Base-by-base conservation (phyloP, 2,797 vertebrate genomes). In the Pyrrhura leucotis region DNA sequence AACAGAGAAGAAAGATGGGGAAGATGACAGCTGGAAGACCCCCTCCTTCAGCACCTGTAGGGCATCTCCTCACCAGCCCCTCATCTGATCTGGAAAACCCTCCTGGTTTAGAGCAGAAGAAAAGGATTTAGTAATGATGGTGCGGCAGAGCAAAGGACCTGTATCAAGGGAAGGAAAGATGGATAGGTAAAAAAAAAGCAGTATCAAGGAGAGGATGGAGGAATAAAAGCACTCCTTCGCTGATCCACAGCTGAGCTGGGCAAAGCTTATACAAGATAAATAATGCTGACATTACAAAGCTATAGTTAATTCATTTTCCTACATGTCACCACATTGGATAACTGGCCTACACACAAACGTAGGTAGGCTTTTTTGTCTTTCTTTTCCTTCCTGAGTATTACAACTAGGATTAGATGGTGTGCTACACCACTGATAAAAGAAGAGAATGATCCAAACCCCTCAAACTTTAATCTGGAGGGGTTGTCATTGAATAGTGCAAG, bases 221-320 rank as follows among this genome's bases (percentile, higher is more conserved):
- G 95, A 85, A 95, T 85, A 90, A 95, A 95, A 91, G 26, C 63
- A 35, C 14, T 80, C 66, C 80, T 98, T 88, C 92, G 95, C 96
- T 96, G 96, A 92, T 96, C 92, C 87, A 62, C 87, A 85, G 96
- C 96, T 96, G 95, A 97, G 95, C 97, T 96, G 95, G 94, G 94
- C 90, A 97, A 96, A 95, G 88, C 93, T 93, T 94, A 96, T 90
- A 94, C 92, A 94, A 94, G 82, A 96, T 92, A 97, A 97, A 98
- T 96, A 97, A 96, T 2, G 65, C 56, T 93, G 97, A 97, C 47
- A 58, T 96, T 94, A 97, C 94, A 96, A 85, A 76, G 94, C 89
- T 93, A 89, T 89, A 77, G 77, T 91, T 97, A 97, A 97, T 97
- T 96, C 80, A 94, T 96, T 97, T 96, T 92, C 95, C 94, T 94